A percentile compares a stretch with the other conserved stretches of the same genome.
Evolutionary conservation across 2,888 invertebrate genomes (phyloP).

Genomic region (Ephialtes manifestator): DNA sequence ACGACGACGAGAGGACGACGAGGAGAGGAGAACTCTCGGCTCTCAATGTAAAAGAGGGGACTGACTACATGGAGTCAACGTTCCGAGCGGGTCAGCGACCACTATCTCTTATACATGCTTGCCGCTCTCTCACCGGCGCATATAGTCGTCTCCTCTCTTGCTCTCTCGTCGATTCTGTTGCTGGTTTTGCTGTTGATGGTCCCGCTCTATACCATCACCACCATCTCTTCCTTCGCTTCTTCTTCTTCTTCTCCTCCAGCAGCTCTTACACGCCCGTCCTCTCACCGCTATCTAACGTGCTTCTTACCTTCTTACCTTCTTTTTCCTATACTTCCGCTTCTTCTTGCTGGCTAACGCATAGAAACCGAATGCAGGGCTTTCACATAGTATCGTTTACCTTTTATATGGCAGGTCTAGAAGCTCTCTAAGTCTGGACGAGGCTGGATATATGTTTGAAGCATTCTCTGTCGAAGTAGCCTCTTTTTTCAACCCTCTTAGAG

Average conservation of each 20-base stretch:
- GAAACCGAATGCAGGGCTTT: constrained; percentile 16
- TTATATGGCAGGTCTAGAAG: background rate
- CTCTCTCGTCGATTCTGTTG: constrained; percentile 61
- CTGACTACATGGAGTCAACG: constrained; percentile 85
- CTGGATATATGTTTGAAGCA: background rate
- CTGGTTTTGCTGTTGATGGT: constrained; percentile 58
- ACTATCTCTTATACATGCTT: constrained; percentile 80
- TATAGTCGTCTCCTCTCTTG: constrained; percentile 68
- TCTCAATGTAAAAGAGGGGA: constrained; percentile 79
- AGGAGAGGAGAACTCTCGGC: constrained; percentile 44
- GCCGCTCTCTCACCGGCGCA: constrained; percentile 75
- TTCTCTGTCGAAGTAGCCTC: too few relatives aligned
- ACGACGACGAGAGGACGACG: constrained; percentile 35
- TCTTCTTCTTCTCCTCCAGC: constrained; percentile 10
- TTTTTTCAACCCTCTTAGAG: too few relatives aligned
- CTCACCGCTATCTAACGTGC: constrained; percentile 54
- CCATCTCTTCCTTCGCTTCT: constrained; percentile 38
- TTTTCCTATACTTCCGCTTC: constrained; percentile 64
- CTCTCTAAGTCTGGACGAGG: constrained; percentile 7
- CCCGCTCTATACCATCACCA: constrained; percentile 59
- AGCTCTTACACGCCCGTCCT: constrained; percentile 19
- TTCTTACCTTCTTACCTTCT: constrained; percentile 63
- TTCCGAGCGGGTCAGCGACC: constrained; percentile 86
- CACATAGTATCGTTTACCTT: background rate
- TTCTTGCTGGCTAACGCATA: constrained; percentile 31